These are phyloP conservation scores for Ardeotis arabs DNA, from an alignment of 2,113 vertebrate species.

Conservation along the genomic window DNA sequence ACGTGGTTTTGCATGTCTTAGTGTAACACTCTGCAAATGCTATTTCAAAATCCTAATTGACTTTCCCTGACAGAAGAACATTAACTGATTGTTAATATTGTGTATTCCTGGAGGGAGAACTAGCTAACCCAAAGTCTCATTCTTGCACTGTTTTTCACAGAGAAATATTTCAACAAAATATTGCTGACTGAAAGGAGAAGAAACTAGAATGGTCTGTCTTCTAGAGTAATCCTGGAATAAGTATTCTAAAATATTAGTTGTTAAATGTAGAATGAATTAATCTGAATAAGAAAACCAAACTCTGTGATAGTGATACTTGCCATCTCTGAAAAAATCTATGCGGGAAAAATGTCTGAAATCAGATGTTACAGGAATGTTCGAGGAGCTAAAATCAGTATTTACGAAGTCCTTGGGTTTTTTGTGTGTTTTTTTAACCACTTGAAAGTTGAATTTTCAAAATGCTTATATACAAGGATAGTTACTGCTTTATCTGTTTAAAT, in stretches of 20 bases:
- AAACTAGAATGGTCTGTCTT: background rate
- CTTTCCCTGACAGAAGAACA: background rate
- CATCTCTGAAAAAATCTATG: background rate
- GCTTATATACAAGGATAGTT: background rate
- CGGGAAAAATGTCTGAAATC: background rate
- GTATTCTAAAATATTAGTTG: background rate
- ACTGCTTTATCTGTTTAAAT: background rate
- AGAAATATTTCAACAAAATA: background rate
- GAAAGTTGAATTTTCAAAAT: background rate
- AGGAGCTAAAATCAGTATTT: background rate
- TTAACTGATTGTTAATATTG: background rate
- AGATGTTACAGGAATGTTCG: background rate
- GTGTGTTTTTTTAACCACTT: background rate
- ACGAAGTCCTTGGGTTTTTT: background rate
- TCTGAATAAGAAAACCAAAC: background rate
- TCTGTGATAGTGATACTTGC: too few relatives aligned
- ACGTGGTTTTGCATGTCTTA: background rate
- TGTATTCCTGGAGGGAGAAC: background rate
- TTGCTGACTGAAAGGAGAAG: background rate
- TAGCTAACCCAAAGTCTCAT: background rate
- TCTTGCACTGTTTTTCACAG: background rate
- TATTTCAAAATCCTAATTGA: background rate
- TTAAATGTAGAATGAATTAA: background rate
- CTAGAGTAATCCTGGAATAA: background rate
- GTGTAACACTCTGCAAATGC: background rate